These are phyloP conservation scores for Ectemnius cavifrons DNA, from an alignment of 2,888 invertebrate genomes.

Conservation along the genomic window DNA sequence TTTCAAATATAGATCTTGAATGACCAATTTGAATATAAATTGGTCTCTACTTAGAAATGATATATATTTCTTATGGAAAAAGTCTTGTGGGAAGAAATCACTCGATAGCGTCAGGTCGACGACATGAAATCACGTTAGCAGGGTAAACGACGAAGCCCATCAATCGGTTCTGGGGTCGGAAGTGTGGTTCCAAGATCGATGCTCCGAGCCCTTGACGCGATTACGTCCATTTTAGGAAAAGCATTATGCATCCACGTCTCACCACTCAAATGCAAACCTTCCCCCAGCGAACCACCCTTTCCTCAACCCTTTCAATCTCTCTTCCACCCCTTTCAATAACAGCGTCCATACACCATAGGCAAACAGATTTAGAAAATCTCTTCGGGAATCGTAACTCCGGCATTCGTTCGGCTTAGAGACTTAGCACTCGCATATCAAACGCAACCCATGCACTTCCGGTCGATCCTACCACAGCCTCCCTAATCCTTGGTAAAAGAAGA, in stretches of 20 bases:
- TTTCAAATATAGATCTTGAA: too few species aligned
- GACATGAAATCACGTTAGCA: conserved; percentile 71
- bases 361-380: conserved; percentile 1
- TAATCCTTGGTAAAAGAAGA: conserved; percentile 8
- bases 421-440: too few species aligned
- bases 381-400: not conserved
- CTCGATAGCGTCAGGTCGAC: conserved; percentile 61
- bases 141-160: conserved; percentile 67
- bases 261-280: conserved; percentile 1
- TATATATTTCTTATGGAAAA: conserved; percentile 29
- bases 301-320: conserved; percentile 7
- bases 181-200: conserved; percentile 52
- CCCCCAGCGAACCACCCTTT: conserved; percentile 3
- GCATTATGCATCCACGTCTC: conserved; percentile 27
- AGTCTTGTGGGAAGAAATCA: conserved; percentile 31
- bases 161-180: conserved; percentile 58
- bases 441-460: too few species aligned
- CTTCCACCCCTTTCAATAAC: not conserved
- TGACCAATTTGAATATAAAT: too few species aligned
- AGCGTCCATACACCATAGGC: not conserved
- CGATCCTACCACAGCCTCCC: too few species aligned
- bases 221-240: conserved; percentile 62
- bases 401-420: not conserved
- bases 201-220: conserved; percentile 63
- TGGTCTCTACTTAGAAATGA: not conserved